phyloP scores from a whole-genome alignment of 2,797 vertebrate species.

The Pelobates cultripes region DNA sequence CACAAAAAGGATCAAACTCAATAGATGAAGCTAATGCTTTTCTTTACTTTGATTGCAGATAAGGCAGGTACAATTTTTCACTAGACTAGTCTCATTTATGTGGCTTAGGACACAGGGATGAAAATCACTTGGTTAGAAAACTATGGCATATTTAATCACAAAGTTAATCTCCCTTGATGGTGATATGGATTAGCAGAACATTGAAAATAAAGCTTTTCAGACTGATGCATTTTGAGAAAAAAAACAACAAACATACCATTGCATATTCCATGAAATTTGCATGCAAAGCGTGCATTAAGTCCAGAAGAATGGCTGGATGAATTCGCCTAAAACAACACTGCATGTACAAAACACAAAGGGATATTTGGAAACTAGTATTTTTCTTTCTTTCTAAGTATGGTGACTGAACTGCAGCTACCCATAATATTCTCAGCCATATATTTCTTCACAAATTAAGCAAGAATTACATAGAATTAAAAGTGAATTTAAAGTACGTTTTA shows the following conservation, averaged over 20 bases:
- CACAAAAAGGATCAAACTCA: too few relatives aligned
- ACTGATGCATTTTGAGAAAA: not conserved
- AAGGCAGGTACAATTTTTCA: not conserved
- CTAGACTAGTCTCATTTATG: slow-evolving; percentile 15
- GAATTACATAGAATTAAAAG: too few relatives aligned
- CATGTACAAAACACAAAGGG: too few relatives aligned
- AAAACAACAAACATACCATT: not conserved
- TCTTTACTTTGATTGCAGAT: too few relatives aligned
- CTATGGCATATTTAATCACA: slow-evolving; percentile 19
- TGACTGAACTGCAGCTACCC: too few relatives aligned
- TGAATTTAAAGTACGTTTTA: too few relatives aligned
- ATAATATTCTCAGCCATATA: too few relatives aligned
- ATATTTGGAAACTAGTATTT: too few relatives aligned
- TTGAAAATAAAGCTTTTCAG: slow-evolving; percentile 29
- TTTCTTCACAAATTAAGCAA: too few relatives aligned
- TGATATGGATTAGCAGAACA: slow-evolving; percentile 24
- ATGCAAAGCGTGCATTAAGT: not conserved
- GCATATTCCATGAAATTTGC: not conserved
- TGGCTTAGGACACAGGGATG: slow-evolving; percentile 12
- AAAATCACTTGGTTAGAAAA: slow-evolving; percentile 26
- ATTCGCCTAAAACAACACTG: not conserved
- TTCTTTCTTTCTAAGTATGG: too few relatives aligned
- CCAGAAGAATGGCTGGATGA: not conserved
- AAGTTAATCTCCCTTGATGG: slow-evolving; percentile 34
- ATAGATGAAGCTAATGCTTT: too few relatives aligned